Base-by-base conservation (phyloP, 37 sponge, comb jelly and placozoan genomes). In the Lycopodina hypogea region DNA sequence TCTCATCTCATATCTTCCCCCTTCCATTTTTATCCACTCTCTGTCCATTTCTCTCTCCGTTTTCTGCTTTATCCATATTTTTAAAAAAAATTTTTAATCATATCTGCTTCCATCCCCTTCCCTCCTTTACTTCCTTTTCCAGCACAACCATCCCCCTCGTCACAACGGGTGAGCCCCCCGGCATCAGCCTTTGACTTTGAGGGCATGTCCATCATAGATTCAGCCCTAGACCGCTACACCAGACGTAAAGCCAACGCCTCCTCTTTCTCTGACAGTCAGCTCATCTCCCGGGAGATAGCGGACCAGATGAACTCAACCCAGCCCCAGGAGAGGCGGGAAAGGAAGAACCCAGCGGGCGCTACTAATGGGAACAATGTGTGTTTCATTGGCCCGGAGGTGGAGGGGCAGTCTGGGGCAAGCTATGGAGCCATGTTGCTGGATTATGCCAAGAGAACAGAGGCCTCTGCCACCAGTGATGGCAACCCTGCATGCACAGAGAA, bases 141-240 rank as follows among this genome's bases (percentile, higher is more conserved):
- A 42, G 51, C 55, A 18, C 55, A 50, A 28, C 22, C 29, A 28
- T 71, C 48, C 3, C 74, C 53, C 1, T 65, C 66, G 7, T 2
- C 35, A 28, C 66, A 32, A 53, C 68, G 83, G 23, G 56, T 83
- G 40, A 83, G 76, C 40, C 83, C 76, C 24, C 83, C 83, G 15
- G 23, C 67, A 3, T 75, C 83, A 3, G 77, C 68, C 40, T 67
- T 74, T 42, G 51, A 63, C 83, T 52, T 74, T 29, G 65, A 74
- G 38, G 83, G 68, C 41, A 56, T 42, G 4, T 21, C 69, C 53
- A 50, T 84, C 29, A 75, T 76, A 11, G 72, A 61, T 14, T 58
- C 42, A 22, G 85, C 78, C 11, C 45, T 84, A 12, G 78, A 69
- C 63, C 69, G 69, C 29, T 69, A 80, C 71, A 70, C 26, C 65